Evolutionary conservation across 2,797 vertebrate genomes (phyloP), one percentile per base, ranked within the genome.

Genomic region (Channallabes apus): DNA sequence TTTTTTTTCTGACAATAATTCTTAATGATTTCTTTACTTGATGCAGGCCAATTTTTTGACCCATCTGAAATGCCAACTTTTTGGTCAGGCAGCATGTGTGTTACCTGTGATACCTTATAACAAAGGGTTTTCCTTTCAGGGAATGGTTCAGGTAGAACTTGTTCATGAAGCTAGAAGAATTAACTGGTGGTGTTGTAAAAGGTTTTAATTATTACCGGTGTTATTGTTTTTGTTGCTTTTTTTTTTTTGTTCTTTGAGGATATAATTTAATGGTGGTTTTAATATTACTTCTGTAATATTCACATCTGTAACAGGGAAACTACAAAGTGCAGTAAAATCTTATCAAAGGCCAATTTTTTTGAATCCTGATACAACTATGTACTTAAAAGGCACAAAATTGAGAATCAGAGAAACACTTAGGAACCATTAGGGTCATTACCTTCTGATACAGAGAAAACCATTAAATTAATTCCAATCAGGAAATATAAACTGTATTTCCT

Each of bases 401-500:
- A 58, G 17, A 29, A 56, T 58, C 18, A 32, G 14, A 18, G n/a
- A 56, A 56, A 27, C 14, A 32, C 7, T 32, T 32, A 4, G 24
- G 72, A 59, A 59, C 11, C 27, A 61, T 78, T 61, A 11, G 1
- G 22, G 32, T 22, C 22, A 38, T 78, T 59, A 35, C 7, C 56
- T 78, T 20, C 29, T 24, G 54, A 59, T 12, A 56, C 20, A 51
- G 20, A 58, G 54, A 18, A 5, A 29, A 59, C 54, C 29, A 77
- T 61, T 3, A 35, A 61, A 58, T 14, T 20, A 78, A 6, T 78
- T 78, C 20, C 20, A 29, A 78, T 15, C 5, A 61, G 58, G 29
- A 61, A 61, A 78, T 32, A 38, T 11, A 78, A 78, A 78, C 4
- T 24, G 18, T 38, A 61, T 78, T 78, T 78, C 29, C 58, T 78